Base-by-base conservation (phyloP, 2,797 vertebrate genomes). In the Delichon dasypus region DNA sequence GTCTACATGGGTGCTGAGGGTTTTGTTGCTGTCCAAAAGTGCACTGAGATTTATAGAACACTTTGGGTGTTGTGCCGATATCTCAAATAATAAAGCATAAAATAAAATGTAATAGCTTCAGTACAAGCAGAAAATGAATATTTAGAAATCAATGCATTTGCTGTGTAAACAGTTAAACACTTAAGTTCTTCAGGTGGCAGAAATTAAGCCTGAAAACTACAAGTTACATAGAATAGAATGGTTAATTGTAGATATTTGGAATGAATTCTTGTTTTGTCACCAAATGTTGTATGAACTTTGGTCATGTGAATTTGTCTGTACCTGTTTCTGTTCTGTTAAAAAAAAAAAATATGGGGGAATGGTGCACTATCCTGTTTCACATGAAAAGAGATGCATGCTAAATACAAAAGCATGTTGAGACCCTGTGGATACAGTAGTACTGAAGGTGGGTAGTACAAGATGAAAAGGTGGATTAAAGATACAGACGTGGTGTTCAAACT, bases 241-340 rank as follows among this genome's bases (percentile, higher is more conserved):
- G 12, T 42, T 92, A 92, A 80, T 89, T 91, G 55, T 13, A 22
- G 78, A 32, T 81, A 86, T 75, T 86, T 88, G 64, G 44, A 38
- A n/a, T 81, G 66, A 86, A 75, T 86, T 94, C 66, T 44, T 73
- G 32, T 47, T 62, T 91, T 93, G 70, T 75, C 66, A 62, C 29
- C n/a, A 78, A 77, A 78, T 42, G 21, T 58, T 0, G 0, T 29
- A 51, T 25, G 62, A 79, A 70, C 27, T 93, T 93, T n/a, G 20
- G 50, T 61, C 0, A 1, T 12, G 44, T 73, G 60, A 76, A 73
- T 80, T 92, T 1, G 1, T 71, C 50, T 81, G 8, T 51, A 14
- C 38, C 47, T 72, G 38, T 79, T 79, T 86, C 9, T n/a, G 51
- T 85, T 55, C 36, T 65, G 23, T 22, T 4, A 9, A 71, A 62